phyloP scores from a whole-genome alignment of 2,888 invertebrate species.

The Philhelius pedissequus region DNA sequence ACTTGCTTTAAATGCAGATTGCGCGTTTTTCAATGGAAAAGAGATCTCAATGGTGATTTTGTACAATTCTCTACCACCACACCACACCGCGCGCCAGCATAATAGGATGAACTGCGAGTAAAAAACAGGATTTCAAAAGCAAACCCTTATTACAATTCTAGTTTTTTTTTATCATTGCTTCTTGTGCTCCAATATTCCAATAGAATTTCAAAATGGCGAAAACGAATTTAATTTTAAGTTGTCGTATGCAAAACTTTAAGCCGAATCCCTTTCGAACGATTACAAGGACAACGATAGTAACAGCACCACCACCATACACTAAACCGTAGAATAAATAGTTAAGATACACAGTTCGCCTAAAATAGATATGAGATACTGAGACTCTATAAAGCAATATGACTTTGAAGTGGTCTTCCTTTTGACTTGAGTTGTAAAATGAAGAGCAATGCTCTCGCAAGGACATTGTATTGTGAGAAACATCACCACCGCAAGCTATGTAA shows the following conservation, averaged over 20 bases:
- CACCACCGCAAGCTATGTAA: background rate
- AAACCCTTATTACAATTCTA: background rate
- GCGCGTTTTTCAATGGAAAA: slow-evolving; percentile 13
- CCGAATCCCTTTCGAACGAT: background rate
- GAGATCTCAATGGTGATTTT: slow-evolving; percentile 22
- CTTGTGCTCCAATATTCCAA: background rate
- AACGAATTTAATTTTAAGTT: background rate
- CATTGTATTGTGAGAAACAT: background rate
- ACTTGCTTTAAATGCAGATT: slow-evolving; percentile 23
- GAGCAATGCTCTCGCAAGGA: background rate
- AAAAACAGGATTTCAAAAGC: background rate
- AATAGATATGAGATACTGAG: background rate
- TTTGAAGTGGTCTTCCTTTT: slow-evolving; percentile 39
- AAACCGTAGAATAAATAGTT: too few species aligned
- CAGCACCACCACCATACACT: background rate
- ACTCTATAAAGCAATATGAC: slow-evolving; percentile 43
- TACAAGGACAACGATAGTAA: slow-evolving; percentile 7
- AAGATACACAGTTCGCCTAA: background rate
- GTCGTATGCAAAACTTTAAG: slow-evolving; percentile 3
- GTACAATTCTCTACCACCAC: background rate
- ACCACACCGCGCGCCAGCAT: background rate
- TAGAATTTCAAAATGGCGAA: slow-evolving; percentile 4
- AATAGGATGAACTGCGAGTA: background rate
- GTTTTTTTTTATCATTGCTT: background rate
- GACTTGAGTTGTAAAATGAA: slow-evolving; percentile 39